These are phyloP conservation scores for Triplophysa rosa DNA, from an alignment of 2,113 vertebrate genomes.

Conservation along the genomic window DNA sequence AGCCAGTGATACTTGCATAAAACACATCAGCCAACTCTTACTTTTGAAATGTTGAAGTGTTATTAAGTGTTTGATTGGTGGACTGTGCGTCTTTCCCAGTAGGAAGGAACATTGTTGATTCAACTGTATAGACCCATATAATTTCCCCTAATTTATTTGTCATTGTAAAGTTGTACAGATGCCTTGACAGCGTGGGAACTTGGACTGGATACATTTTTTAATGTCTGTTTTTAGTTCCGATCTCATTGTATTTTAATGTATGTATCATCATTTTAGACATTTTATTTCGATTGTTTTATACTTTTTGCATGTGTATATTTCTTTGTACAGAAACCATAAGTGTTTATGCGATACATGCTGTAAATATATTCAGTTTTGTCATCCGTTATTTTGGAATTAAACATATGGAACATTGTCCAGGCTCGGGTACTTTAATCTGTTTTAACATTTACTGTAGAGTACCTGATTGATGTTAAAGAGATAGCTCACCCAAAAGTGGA, in stretches of 20 bases:
- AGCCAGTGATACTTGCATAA: slow-evolving; percentile 22
- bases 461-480: too few relatives aligned
- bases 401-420: slow-evolving; percentile 77
- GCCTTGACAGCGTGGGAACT: slow-evolving; percentile 69
- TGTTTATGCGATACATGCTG: slow-evolving; percentile 86
- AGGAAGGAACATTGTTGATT: slow-evolving; percentile 49
- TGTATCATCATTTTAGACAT: slow-evolving; percentile 62
- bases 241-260: slow-evolving; percentile 68
- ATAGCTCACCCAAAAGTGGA: too few relatives aligned
- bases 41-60: slow-evolving; percentile 27
- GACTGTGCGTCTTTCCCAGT: slow-evolving; percentile 35
- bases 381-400: slow-evolving; percentile 90
- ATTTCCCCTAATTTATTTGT: slow-evolving; percentile 67
- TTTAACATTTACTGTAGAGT: too few relatives aligned
- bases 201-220: slow-evolving; percentile 72
- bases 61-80: slow-evolving; percentile 34
- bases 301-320: slow-evolving; percentile 88
- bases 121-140: slow-evolving; percentile 72
- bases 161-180: slow-evolving; percentile 91
- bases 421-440: slow-evolving; percentile 60
- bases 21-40: slow-evolving; percentile 11
- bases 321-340: slow-evolving; percentile 86
- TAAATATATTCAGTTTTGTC: slow-evolving; percentile 90
- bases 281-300: slow-evolving; percentile 70
- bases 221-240: slow-evolving; percentile 70